Percentiles rank a stretch among this genome's conserved stretches.
Conservation (phyloP, 2,888 invertebrate species). For the Harpagoxenus sublaevis region DNA sequence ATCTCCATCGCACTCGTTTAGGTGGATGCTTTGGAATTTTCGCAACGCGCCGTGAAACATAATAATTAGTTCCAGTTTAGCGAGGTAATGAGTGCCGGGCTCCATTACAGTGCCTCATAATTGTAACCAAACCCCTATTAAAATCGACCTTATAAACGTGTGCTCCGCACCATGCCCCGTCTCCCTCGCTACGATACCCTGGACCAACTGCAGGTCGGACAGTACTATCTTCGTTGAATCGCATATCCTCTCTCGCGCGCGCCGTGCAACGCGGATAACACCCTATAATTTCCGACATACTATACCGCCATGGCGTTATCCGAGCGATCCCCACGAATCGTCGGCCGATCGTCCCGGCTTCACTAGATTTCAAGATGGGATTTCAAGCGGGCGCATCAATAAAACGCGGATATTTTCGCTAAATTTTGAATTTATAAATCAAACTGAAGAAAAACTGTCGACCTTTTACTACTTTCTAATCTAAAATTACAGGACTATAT, state of each 20-base stretch:
- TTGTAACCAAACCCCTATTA: constrained; percentile 81
- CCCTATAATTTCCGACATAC: constrained; percentile 85
- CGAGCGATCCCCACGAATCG: constrained; percentile 80
- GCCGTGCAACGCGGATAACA: constrained; percentile 80
- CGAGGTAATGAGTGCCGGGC: constrained; percentile 75
- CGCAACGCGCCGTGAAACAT: constrained; percentile 77
- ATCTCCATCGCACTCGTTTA: constrained; percentile 40
- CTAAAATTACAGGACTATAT: not conserved
- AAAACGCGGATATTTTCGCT: not conserved
- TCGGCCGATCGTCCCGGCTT: constrained; percentile 79
- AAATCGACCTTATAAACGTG: constrained; percentile 82
- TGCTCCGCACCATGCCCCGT: constrained; percentile 59
- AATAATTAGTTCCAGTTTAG: constrained; percentile 80
- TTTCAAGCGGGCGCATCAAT: constrained; percentile 53
- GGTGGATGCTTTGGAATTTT: constrained; percentile 64
- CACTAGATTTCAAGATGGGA: constrained; percentile 79
- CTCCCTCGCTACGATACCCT: constrained; percentile 20
- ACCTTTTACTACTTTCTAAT: not conserved
- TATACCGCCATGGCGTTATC: constrained; percentile 80
- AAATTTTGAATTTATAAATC: constrained; percentile 23
- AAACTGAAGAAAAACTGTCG: not conserved
- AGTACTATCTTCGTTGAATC: constrained; percentile 81
- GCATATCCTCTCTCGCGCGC: constrained; percentile 79
- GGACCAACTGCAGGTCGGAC: constrained; percentile 44
- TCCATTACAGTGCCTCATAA: constrained; percentile 79